Evolutionary conservation across 2,888 invertebrate species (phyloP).

Genomic region (Drosophila longiperda): DNA sequence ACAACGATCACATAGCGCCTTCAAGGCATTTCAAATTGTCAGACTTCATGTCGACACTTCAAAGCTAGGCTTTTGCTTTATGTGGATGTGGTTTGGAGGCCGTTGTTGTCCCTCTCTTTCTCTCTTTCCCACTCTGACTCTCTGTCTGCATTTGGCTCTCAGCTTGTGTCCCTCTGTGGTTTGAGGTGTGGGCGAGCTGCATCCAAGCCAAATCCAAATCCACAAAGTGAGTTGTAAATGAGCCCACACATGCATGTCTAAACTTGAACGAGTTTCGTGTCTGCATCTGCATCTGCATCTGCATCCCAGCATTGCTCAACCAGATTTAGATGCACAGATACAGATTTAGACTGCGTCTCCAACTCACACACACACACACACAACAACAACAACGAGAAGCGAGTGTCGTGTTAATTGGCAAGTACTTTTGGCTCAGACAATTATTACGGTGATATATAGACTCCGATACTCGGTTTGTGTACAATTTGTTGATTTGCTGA

Average conservation of each 20-base stretch:
- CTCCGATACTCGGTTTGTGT: slow-evolving; percentile 8
- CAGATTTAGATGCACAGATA: slow-evolving; percentile 22
- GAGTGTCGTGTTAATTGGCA: slow-evolving; percentile 73
- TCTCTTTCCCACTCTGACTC: neutral
- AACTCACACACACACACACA: slow-evolving; percentile 14
- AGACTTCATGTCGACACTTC: slow-evolving; percentile 78
- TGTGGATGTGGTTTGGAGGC: slow-evolving; percentile 4
- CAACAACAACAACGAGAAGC: slow-evolving; percentile 50
- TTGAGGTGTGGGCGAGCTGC: slow-evolving; percentile 52
- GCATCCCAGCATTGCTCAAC: slow-evolving; percentile 48
- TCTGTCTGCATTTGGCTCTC: neutral
- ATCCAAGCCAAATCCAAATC: slow-evolving; percentile 23
- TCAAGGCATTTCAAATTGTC: slow-evolving; percentile 67
- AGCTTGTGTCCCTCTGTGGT: neutral
- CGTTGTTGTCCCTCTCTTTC: neutral
- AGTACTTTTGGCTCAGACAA: slow-evolving; percentile 67
- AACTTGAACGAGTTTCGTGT: slow-evolving; percentile 52
- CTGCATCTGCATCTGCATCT: slow-evolving; percentile 26
- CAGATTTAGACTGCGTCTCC: slow-evolving; percentile 19
- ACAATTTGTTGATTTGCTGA: slow-evolving; percentile 60
- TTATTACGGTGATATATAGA: slow-evolving; percentile 61
- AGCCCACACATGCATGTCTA: slow-evolving; percentile 71
- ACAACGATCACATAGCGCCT: slow-evolving; percentile 26
- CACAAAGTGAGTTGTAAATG: slow-evolving; percentile 76
- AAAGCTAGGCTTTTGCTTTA: slow-evolving; percentile 23